Evolutionary conservation across 2,113 vertebrate genomes (phyloP).

Genomic region (Pampusana beccarii): DNA sequence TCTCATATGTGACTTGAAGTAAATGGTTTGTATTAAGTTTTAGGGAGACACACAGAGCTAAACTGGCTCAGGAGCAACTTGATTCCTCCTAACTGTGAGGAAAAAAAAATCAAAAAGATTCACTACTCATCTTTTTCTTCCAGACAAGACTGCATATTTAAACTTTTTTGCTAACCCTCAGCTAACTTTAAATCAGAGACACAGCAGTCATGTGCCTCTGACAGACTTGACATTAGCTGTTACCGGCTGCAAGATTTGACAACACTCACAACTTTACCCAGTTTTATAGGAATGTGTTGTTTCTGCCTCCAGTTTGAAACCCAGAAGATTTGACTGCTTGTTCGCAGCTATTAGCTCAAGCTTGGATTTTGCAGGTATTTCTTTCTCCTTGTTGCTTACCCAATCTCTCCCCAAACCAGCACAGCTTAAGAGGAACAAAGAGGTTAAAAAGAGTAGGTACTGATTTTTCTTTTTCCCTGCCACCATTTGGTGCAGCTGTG

Average conservation of each 20-base stretch:
- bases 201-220: neutral
- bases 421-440: neutral
- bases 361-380: neutral
- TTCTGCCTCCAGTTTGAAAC: neutral
- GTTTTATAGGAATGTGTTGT: neutral
- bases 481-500: conserved; percentile 27
- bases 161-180: neutral
- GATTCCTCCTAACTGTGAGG: neutral
- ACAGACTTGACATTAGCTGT: neutral
- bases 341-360: neutral
- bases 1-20: neutral
- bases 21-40: neutral
- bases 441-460: neutral
- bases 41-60: neutral
- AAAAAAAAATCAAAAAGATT: neutral
- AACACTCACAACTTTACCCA: neutral
- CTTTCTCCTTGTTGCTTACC: neutral
- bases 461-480: neutral
- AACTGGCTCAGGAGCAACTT: neutral
- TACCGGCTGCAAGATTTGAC: neutral
- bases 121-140: neutral
- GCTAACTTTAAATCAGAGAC: neutral
- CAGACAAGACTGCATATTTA: neutral
- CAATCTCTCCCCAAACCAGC: neutral
- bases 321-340: neutral